These are phyloP conservation scores for Sebastes glaucus DNA, from an alignment of 2,797 vertebrate genomes.

Conservation along the genomic window DNA sequence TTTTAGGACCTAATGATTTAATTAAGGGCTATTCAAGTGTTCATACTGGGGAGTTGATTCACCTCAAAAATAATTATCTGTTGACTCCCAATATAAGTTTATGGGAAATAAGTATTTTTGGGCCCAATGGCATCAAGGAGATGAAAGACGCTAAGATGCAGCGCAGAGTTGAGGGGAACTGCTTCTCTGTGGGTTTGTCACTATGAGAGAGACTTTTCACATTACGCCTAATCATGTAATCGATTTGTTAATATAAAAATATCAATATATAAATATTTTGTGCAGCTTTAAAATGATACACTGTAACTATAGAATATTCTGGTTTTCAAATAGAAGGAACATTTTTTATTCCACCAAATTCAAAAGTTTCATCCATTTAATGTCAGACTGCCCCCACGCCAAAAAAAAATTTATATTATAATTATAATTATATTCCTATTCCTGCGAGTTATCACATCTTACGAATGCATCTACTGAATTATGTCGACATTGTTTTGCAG, in stretches of 20 bases:
- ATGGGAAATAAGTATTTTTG: no score
- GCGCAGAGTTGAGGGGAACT: background rate
- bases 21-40: no score
- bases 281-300: background rate
- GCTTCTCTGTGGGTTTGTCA: background rate
- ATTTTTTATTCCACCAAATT: background rate
- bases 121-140: background rate
- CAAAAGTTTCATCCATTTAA: background rate
- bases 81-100: no score
- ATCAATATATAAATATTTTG: background rate
- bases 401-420: no score
- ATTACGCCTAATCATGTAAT: background rate
- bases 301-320: background rate
- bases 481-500: background rate
- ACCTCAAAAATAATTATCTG: no score
- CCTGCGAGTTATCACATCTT: background rate
- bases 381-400: background rate
- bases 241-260: background rate
- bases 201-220: background rate
- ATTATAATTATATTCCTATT: no score
- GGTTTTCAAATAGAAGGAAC: background rate
- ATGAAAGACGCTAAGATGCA: background rate
- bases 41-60: rapidly evolving
- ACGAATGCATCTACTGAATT: background rate
- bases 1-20: no score